These are phyloP conservation scores for Phymatocera aterrima DNA, from an alignment of 2,888 invertebrate species.

Conservation along the genomic window DNA sequence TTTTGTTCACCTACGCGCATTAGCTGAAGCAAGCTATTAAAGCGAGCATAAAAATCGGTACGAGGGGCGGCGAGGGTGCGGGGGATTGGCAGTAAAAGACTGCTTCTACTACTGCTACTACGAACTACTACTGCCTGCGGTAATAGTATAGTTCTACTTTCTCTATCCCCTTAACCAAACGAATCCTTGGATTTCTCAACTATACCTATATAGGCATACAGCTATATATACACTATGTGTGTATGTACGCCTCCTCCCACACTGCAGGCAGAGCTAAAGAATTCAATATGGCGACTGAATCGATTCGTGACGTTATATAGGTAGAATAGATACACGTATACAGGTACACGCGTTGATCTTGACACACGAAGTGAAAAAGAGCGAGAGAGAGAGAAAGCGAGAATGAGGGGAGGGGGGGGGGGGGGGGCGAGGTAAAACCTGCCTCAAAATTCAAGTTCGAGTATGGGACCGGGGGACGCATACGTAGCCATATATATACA, in stretches of 20 bases:
- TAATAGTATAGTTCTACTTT: conserved; percentile 21
- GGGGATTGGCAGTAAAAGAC: conserved; percentile 19
- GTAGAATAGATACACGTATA: not conserved
- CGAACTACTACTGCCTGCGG: not conserved
- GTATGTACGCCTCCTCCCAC: not conserved
- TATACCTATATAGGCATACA: too few species aligned
- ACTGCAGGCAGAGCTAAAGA: conserved; percentile 29
- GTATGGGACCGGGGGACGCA: conserved; percentile 4
- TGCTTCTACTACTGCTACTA: not conserved
- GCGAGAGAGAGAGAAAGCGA: conserved; percentile 24
- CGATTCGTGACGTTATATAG: conserved; percentile 34
- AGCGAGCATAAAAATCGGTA: not conserved
- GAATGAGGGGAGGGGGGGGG: not conserved
- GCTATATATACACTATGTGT: too few species aligned
- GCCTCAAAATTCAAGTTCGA: conserved; percentile 24
- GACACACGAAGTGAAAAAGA: conserved; percentile 46
- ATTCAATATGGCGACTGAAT: conserved; percentile 40
- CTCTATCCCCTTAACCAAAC: conserved; percentile 25
- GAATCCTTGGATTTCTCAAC: conserved; percentile 10
- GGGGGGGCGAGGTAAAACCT: conserved; percentile 27
- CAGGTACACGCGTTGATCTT: conserved; percentile 17
- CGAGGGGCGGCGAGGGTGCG: not conserved
- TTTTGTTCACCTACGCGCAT: too few species aligned
- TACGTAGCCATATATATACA: too few species aligned
- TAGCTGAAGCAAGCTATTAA: not conserved